Base-by-base conservation (phyloP, 2,113 vertebrate genomes). In the Bucco capensis region DNA sequence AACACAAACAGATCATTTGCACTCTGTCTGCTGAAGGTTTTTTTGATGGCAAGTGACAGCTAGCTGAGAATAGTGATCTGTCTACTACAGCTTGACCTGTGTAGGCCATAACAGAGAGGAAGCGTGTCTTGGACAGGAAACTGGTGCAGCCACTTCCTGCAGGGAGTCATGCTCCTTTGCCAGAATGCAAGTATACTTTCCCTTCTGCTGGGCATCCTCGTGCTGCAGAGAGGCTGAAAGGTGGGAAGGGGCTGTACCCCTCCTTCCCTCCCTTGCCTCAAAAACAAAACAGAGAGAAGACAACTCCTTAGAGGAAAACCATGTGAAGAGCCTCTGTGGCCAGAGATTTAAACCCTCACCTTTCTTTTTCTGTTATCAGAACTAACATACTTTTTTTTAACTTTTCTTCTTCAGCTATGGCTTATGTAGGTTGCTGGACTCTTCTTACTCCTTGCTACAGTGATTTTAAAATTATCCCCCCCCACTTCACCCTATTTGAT, bases 41-140 rank as follows among this genome's bases (percentile, higher is more conserved):
- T 93, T 94, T 37, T 50, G 78, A 58, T 89, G 92, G 75, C 54
- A 73, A 62, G 54, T 93, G 89, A 85, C 88, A 94, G 7, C 86
- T 69, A 94, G 7, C 86, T 69, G 81, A 51, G 86, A 57, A 4
- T 3, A 84, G 73, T 44, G 62, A 90, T 62, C 70, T 74, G 53
- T 79, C 92, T 86, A 1, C 12, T 21, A n/a, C n/a, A 6, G 53
- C n/a, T 66, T 92, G 93, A 44, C 54, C 89, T 46, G 51, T 33
- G 66, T 28, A 40, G 84, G 89, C 23, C 58, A 5, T 8, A 28
- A 1, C 12, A 12, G 70, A 69, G 86, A 62, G 93, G 90, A 92
- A 92, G 74, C 4, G 1, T 30, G 38, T 5, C 13, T 28, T 54
- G 71, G 42, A 23, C 78, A 80, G 92, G 88, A 92, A 89, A 30